Base-by-base conservation (phyloP, 2,888 invertebrate species). In the Sipha maydis region DNA sequence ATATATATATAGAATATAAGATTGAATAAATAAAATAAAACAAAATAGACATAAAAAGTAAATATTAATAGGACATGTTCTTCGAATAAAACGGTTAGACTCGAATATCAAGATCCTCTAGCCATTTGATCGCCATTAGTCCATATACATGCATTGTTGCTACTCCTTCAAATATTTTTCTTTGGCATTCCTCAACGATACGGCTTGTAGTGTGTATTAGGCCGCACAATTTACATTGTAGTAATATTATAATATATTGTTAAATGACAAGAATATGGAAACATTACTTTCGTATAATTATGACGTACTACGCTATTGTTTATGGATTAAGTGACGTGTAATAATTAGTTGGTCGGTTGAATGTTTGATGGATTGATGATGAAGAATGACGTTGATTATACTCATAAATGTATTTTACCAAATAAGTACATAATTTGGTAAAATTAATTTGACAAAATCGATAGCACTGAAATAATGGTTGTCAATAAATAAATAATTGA, bases 241-340 rank as follows among this genome's bases (percentile, higher is more conserved):
- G 11, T 48, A 48, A 8, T 48, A 48, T 48, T 48, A 14, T 48
- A 48, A 31, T 28, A 28, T 31, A 71, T 61, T 3, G 25, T 61
- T 71, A 31, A 28, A 31, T 71, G 11, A 3, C 28, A 71, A 11
- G 28, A 3, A 28, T 71, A 71, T 28, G 31, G 28, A 67, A 76
- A 67, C 21, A 67, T 9, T 25, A 41, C n/a, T 76, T 85, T 21
- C n/a, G 28, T 34, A 67, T 77, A 14, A 67, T 67, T 34, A 83
- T 71, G 34, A 67, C 25, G 17, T 28, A 31, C 31, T 28, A 28
- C 21, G 21, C 61, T 61, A 85, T 41, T 71, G 76, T 85, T 85
- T 77, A 67, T 77, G 28, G 67, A 48, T 67, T 85, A 76, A 67
- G 76, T 77, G 84, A 76, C 61, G 73, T 73, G 83, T 83, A 75